A percentile compares a stretch with the other conserved stretches of the same genome.
Conservation (phyloP, 2,797 vertebrate genomes). For the Crenichthys baileyi region DNA sequence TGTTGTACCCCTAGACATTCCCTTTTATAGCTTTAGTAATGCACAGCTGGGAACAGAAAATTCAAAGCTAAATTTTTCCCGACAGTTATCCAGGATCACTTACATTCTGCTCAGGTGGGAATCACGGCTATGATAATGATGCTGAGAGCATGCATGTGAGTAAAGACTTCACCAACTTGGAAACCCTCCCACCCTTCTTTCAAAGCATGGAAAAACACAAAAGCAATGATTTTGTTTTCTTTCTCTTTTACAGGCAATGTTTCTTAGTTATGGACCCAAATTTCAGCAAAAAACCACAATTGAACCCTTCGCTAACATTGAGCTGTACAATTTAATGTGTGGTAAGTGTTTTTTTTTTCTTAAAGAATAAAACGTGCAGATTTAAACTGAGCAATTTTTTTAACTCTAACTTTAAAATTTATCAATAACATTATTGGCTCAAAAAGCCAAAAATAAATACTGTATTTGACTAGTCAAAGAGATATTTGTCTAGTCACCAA, state of each 20-base stretch:
- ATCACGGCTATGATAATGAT: conserved; percentile 84
- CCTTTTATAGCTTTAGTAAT: neutral
- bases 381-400: neutral
- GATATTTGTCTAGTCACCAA: neutral
- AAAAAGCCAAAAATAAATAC: neutral
- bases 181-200: neutral
- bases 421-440: neutral
- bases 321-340: conserved; percentile 86
- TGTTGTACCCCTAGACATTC: accelerated
- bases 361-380: neutral
- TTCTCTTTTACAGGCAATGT: conserved; percentile 73
- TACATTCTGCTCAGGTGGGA: conserved; percentile 73
- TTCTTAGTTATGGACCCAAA: conserved; percentile 80
- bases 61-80: neutral
- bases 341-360: conserved; percentile 61
- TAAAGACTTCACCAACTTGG: neutral
- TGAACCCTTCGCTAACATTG: conserved; percentile 80
- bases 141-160: conserved; percentile 82
- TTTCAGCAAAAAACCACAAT: conserved; percentile 64
- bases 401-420: neutral
- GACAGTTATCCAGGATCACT: conserved; percentile 69
- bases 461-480: neutral
- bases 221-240: too few species aligned
- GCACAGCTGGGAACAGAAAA: neutral
- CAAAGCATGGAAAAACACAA: too few species aligned